These are phyloP conservation scores for Saturnia japonica DNA, from an alignment of 2,888 invertebrate genomes.

Conservation along the genomic window DNA sequence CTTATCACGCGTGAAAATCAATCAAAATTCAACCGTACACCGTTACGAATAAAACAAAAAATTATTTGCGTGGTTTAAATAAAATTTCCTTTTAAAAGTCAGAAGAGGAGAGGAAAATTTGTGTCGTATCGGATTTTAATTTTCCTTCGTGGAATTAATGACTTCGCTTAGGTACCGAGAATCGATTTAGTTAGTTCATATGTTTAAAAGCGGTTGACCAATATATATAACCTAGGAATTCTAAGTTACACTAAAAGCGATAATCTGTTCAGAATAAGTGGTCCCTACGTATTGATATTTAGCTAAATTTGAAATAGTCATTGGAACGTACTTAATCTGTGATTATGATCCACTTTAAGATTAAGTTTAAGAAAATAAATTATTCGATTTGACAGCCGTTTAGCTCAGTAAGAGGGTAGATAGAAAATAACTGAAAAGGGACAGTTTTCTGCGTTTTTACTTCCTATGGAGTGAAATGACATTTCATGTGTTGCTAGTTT, in stretches of 20 bases:
- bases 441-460: too few relatives aligned
- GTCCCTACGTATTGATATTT: neutral
- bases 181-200: slow-evolving; percentile 56
- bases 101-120: slow-evolving; percentile 58
- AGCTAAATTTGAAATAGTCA: neutral
- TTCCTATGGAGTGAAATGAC: too few relatives aligned
- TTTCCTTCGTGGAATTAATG: slow-evolving; percentile 77
- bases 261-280: neutral
- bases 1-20: slow-evolving; percentile 28
- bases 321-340: too few relatives aligned
- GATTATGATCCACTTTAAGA: too few relatives aligned
- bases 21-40: slow-evolving; percentile 23
- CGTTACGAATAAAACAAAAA: slow-evolving; percentile 26
- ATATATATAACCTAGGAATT: neutral
- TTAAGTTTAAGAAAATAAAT: too few relatives aligned
- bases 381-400: too few relatives aligned
- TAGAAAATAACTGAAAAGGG: too few relatives aligned
- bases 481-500: too few relatives aligned
- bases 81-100: neutral
- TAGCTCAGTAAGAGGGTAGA: too few relatives aligned
- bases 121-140: slow-evolving; percentile 81
- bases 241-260: neutral
- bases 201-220: slow-evolving; percentile 55
- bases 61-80: slow-evolving; percentile 17
- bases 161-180: slow-evolving; percentile 63